Evolutionary conservation across 2,113 vertebrate species (phyloP).

Genomic region (Otocyon megalotis): DNA sequence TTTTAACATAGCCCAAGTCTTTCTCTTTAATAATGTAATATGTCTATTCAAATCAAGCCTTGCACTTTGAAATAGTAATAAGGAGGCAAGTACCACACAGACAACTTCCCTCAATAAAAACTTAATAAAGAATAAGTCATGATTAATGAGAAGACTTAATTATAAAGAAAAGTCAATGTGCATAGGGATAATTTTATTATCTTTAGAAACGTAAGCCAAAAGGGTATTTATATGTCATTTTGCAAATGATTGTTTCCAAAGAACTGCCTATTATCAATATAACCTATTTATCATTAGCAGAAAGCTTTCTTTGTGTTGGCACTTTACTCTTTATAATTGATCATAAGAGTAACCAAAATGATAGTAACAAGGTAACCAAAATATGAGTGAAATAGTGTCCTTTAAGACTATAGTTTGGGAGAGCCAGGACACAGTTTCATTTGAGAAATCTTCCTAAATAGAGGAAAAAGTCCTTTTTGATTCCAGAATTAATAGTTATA

Average conservation of each 20-base stretch:
- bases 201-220: background rate
- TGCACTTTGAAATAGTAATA: background rate
- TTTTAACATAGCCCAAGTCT: background rate
- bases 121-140: background rate
- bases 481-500: background rate
- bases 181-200: background rate
- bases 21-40: background rate
- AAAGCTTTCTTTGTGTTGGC: background rate
- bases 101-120: background rate
- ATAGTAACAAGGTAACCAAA: background rate
- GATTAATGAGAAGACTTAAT: background rate
- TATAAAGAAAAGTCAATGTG: background rate
- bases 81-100: background rate
- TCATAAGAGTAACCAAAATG: background rate
- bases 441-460: background rate
- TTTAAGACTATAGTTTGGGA: background rate
- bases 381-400: background rate
- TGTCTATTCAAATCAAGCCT: background rate
- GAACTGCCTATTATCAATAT: background rate
- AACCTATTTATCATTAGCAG: background rate
- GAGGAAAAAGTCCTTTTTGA: background rate
- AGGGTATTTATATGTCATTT: background rate
- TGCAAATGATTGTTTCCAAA: background rate
- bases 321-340: conserved; percentile 23
- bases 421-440: background rate